These are phyloP conservation scores for Eubucco bourcierii DNA, from an alignment of 2,113 vertebrate species.

Conservation along the genomic window DNA sequence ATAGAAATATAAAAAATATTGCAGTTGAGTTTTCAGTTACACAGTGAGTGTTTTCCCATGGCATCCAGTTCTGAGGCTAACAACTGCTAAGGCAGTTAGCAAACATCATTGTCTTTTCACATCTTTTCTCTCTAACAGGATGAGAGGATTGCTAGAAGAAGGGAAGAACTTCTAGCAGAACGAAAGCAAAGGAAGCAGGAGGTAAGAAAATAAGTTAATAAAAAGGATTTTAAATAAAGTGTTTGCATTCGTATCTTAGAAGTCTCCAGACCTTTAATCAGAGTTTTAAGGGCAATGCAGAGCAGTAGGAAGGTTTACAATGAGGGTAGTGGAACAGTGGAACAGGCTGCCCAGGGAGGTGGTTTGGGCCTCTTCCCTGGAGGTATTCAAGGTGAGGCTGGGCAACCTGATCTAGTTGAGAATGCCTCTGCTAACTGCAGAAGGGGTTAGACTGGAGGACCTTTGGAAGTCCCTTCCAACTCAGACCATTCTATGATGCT, in stretches of 20 bases:
- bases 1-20: too few relatives aligned
- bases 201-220: constrained; percentile 62
- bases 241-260: background rate
- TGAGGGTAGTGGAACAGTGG: too few relatives aligned
- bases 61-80: background rate
- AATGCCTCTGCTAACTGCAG: too few relatives aligned
- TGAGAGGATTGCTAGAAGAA: constrained; percentile 81
- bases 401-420: too few relatives aligned
- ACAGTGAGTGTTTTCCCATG: background rate
- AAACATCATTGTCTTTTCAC: background rate
- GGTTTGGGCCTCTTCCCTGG: too few relatives aligned
- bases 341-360: too few relatives aligned
- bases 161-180: constrained; percentile 84
- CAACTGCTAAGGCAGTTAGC: background rate
- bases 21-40: background rate
- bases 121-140: constrained; percentile 73
- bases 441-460: too few relatives aligned
- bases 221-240: background rate
- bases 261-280: background rate
- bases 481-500: too few relatives aligned
- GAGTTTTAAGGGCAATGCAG: background rate
- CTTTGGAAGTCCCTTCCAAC: too few relatives aligned
- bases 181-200: constrained; percentile 58
- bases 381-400: too few relatives aligned
- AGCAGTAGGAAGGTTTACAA: background rate